Conservation (phyloP, 2,113 vertebrate genomes). For the Panthera uncia region DNA sequence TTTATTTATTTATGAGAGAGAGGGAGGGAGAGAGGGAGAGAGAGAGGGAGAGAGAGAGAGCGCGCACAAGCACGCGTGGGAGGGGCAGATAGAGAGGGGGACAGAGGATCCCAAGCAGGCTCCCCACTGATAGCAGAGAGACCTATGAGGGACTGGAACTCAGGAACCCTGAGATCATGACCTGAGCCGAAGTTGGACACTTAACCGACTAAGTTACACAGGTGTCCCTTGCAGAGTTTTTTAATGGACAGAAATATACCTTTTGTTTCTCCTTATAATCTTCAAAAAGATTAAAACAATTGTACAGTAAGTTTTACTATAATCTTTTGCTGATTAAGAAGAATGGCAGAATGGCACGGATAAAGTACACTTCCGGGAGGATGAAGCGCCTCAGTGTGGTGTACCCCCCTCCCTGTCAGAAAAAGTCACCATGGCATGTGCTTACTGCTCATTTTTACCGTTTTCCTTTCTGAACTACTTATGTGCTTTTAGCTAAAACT, state of each 20-base stretch:
- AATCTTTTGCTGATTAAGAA: conserved; percentile 7
- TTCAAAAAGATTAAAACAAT: conserved; percentile 62
- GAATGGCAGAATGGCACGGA: conserved; percentile 16
- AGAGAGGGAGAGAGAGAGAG: no score
- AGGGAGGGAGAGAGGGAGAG: no score
- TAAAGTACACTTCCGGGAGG: background rate
- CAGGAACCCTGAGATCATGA: no score
- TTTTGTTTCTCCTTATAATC: background rate
- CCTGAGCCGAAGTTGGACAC: no score
- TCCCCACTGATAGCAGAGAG: no score
- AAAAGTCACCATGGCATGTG: background rate
- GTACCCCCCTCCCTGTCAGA: background rate
- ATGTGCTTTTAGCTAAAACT: conserved; percentile 38
- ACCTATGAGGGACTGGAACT: no score
- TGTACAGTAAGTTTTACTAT: conserved; percentile 33
- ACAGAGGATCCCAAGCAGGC: no score
- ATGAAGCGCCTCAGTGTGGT: background rate
- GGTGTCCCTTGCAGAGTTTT: no score
- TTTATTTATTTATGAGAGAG: no score
- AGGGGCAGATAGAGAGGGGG: no score
- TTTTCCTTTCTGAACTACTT: conserved; percentile 60
- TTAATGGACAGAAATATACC: background rate
- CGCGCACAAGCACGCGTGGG: no score
- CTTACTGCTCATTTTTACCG: conserved; percentile 37
- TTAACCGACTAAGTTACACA: no score